Evolutionary conservation across 37 sponge, comb jelly and placozoan genomes (phyloP).

Genomic region (Amphimedon queenslandica): DNA sequence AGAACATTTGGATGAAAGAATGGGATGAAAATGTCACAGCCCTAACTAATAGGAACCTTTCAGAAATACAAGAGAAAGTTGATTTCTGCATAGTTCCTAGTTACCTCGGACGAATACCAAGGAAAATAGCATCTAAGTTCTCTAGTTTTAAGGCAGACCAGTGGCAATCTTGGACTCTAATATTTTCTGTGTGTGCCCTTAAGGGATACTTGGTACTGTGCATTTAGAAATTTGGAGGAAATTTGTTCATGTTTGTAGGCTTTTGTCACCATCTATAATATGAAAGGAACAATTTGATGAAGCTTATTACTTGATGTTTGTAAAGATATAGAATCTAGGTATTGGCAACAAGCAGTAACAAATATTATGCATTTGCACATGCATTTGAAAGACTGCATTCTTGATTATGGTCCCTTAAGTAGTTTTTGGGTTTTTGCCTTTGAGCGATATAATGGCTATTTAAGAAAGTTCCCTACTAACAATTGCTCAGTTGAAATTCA

Average conservation of each 20-base stretch:
- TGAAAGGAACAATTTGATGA: neutral
- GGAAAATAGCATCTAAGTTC: slow-evolving; percentile 31
- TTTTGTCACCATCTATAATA: slow-evolving; percentile 15
- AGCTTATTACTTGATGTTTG: slow-evolving; percentile 24
- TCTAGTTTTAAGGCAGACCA: slow-evolving; percentile 58
- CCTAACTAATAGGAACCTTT: neutral
- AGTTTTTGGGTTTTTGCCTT: slow-evolving; percentile 54
- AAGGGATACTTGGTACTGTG: slow-evolving; percentile 18
- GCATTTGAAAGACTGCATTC: slow-evolving; percentile 35
- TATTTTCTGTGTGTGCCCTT: slow-evolving; percentile 39
- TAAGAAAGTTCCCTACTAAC: slow-evolving; percentile 4
- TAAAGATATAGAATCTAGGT: slow-evolving; percentile 21
- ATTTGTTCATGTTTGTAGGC: slow-evolving; percentile 45
- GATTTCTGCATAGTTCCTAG: slow-evolving; percentile 12
- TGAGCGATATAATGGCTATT: slow-evolving; percentile 1
- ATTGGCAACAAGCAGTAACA: slow-evolving; percentile 31
- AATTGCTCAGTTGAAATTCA: neutral
- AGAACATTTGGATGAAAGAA: slow-evolving; percentile 9
- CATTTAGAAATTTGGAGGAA: slow-evolving; percentile 41
- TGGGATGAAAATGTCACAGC: neutral
- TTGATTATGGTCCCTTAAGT: slow-evolving; percentile 41
- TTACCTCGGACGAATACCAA: slow-evolving; percentile 40
- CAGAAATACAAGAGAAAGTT: slow-evolving; percentile 17
- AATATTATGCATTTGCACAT: slow-evolving; percentile 54
- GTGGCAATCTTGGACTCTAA: slow-evolving; percentile 56